These are phyloP conservation scores for Stenoptilia bipunctidactyla DNA, from an alignment of 2,888 invertebrate species.

Conservation along the genomic window DNA sequence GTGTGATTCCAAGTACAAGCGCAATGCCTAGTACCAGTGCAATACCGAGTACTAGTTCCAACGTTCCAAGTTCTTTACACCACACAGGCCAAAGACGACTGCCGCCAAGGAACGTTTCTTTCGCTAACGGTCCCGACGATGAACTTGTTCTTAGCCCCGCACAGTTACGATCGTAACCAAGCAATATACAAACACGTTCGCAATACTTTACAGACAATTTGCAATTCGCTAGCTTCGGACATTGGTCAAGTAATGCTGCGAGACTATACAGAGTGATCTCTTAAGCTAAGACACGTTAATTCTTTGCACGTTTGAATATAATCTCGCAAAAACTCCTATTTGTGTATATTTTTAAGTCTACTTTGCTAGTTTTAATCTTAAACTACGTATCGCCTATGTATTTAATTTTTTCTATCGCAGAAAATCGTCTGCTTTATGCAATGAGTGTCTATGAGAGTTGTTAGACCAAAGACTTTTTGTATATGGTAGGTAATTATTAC, in stretches of 20 bases:
- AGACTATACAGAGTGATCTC: conserved; percentile 29
- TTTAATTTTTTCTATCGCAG: not conserved
- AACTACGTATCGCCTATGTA: conserved; percentile 1
- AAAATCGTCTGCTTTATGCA: conserved; percentile 1
- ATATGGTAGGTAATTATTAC: not conserved
- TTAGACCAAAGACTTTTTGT: conserved; percentile 6
- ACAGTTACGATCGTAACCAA: conserved; percentile 69
- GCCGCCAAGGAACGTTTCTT: conserved; percentile 59
- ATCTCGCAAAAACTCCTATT: conserved; percentile 41
- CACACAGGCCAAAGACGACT: conserved; percentile 21
- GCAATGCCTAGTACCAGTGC: not conserved
- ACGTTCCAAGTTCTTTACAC: not conserved
- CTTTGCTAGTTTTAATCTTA: conserved; percentile 29
- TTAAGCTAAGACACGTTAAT: conserved; percentile 40
- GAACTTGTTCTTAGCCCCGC: conserved; percentile 76
- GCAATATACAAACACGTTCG: not conserved
- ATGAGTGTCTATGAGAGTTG: conserved; percentile 6
- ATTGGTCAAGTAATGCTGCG: conserved; percentile 32
- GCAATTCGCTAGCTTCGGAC: conserved; percentile 25
- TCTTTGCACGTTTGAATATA: conserved; percentile 60
- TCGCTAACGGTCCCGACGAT: conserved; percentile 62
- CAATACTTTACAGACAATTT: conserved; percentile 23
- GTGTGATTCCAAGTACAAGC: not conserved
- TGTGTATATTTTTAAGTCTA: conserved; percentile 33
- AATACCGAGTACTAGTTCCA: not conserved